Evolutionary conservation across 2,113 vertebrate species (phyloP), one percentile per base, ranked within the genome.

Genomic region (Nibea coibor): DNA sequence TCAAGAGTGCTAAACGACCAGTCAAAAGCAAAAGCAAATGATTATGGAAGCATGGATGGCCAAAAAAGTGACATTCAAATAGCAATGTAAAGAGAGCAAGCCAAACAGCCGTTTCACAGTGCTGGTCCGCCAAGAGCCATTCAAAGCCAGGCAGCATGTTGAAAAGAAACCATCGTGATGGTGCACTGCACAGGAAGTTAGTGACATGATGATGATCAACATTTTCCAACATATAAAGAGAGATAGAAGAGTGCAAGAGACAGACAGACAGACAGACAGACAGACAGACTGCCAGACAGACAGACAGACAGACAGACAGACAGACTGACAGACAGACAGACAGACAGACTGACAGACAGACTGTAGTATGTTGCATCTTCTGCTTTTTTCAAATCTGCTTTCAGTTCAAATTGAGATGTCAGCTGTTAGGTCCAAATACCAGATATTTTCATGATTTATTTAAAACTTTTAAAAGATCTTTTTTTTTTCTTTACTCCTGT

Each of bases 141-240:
- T 78, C 78, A 77, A 83, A 85, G 75, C 69, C 76, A 68, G 24
- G 70, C 80, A 85, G 72, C 20, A 2, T 54, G 58, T 15, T 8
- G 8, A 42, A 50, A 35, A 0, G 11, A 66, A 81, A 62, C 22
- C 51, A 72, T 77, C 3, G 39, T 72, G 77, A 85, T 64, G 61
- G 63, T 58, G 71, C 51, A 64, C 47, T 39, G 11, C 12, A 75
- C 43, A 61, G 22, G 10, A 56, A 45, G 56, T 61, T 51, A 51
- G 43, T 42, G 74, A 63, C 35, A 86, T 59, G 24, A 77, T 10
- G 35, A 48, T 39, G 20, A 45, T 22, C 12, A 79, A 68, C 68
- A 82, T 57, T 73, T 73, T 67, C 9, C 22, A 68, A 73, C 65
- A 82, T 47, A 16, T 24, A 50, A 28, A 58, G 12, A 51, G 47